Conservation (phyloP, 2,797 vertebrate species). For the Phoebastria nigripes region DNA sequence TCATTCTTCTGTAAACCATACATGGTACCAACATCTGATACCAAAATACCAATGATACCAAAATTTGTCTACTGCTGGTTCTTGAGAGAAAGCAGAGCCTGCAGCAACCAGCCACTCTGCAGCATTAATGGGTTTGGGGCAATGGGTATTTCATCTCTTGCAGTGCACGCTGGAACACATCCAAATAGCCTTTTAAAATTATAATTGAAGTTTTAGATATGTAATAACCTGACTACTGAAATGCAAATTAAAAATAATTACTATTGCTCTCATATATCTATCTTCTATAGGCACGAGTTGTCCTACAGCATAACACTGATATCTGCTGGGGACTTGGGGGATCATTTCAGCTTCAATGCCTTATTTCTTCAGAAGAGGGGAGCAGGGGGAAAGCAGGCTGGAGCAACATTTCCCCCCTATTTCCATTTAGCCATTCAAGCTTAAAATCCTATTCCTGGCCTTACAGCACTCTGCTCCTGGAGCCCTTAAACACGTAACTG, state of each 20-base stretch:
- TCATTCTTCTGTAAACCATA: neutral
- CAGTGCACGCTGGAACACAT: neutral
- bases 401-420: neutral
- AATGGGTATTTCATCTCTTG: neutral
- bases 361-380: neutral
- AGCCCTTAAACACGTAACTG: neutral
- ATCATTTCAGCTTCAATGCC: neutral
- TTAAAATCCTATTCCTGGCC: neutral
- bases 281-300: neutral
- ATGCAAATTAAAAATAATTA: slow-evolving; percentile 20
- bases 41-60: neutral
- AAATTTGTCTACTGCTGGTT: neutral
- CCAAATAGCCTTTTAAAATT: slow-evolving; percentile 18
- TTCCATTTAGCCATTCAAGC: neutral
- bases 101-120: neutral
- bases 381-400: neutral
- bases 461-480: neutral
- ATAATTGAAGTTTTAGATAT: slow-evolving; percentile 29
- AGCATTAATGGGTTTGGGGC: neutral
- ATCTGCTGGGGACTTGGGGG: neutral
- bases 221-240: neutral
- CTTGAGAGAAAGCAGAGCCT: neutral
- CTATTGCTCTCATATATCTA: neutral
- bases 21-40: neutral
- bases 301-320: neutral